Base-by-base conservation (phyloP, 2,113 vertebrate genomes). In the Amphiprion ocellaris region DNA sequence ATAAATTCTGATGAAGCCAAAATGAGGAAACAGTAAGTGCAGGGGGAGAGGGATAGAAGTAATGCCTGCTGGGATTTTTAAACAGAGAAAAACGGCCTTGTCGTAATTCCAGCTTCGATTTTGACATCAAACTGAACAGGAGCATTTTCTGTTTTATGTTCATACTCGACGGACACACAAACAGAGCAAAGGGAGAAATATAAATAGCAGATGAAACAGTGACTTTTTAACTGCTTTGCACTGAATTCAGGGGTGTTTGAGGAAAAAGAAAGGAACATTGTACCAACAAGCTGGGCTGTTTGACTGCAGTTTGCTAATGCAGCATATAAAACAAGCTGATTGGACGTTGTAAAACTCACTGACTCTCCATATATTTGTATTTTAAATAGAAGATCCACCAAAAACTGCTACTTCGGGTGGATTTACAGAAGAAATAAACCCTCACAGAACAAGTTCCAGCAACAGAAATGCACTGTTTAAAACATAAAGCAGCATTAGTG, bases 91-190 rank as follows among this genome's bases (percentile, higher is more conserved):
- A 87, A 79, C 55, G 37, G 2, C 58, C 46, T 70, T n/a, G 53
- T 84, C 24, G 6, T 64, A 49, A 67, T 54, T 64, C 21, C 53
- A 23, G 46, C 44, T 87, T 84, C 8, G 26, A 83, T 74, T 87
- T 74, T 9, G 0, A 73, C 33, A 65, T 68, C 46, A 39, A 69
- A 82, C n/a, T 30, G 23, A 89, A 82, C 30, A 39, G 46, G 33
- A 54, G 33, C 19, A 0, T 44, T 77, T 83, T 79, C 10, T 69
- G 44, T 50, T 77, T 68, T 28, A 23, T 66, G 54, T 21, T 62
- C 17, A 30, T n/a, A 58, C 23, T 49, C 23, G 19, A 28, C n/a
- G 37, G 41, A 56, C 49, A 73, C 19, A 30, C 10, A 53, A 3
- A 79, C 46, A 3, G 4, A 37, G 21, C 0, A 10, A 23, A 14